These are phyloP conservation scores for Heliothis peltigera DNA, from an alignment of 2,888 invertebrate species.

Conservation along the genomic window DNA sequence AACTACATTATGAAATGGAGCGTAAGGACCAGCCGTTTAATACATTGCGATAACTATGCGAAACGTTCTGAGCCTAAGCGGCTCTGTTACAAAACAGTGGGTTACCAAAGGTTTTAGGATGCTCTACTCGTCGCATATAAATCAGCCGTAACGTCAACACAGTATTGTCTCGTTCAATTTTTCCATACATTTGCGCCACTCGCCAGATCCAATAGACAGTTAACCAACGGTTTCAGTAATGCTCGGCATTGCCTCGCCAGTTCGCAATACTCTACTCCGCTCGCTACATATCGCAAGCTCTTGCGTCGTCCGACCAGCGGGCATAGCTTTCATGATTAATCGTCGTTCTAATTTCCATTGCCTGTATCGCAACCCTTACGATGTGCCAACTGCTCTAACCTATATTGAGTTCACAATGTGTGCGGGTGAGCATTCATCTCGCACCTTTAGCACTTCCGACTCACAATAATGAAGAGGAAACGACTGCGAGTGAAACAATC, in stretches of 20 bases:
- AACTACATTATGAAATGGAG: slow-evolving; percentile 84
- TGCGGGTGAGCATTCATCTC: slow-evolving; percentile 68
- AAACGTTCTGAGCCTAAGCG: slow-evolving; percentile 75
- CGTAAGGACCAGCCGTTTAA: slow-evolving; percentile 79
- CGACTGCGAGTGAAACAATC: slow-evolving; percentile 86
- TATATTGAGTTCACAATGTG: slow-evolving; percentile 37
- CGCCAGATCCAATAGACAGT: slow-evolving; percentile 83
- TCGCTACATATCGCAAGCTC: slow-evolving; percentile 87
- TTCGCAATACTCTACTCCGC: slow-evolving; percentile 81
- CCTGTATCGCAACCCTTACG: slow-evolving; percentile 65
- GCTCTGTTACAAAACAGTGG: slow-evolving; percentile 78
- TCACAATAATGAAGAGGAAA: slow-evolving; percentile 83
- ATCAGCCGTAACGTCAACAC: slow-evolving; percentile 66
- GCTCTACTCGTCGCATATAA: slow-evolving; percentile 72
- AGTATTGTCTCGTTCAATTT: slow-evolving; percentile 76
- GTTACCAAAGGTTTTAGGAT: slow-evolving; percentile 73
- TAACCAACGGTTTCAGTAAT: slow-evolving; percentile 84
- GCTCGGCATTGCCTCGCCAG: slow-evolving; percentile 75
- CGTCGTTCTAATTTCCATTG: slow-evolving; percentile 74
- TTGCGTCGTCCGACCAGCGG: slow-evolving; percentile 78
- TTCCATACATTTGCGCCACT: slow-evolving; percentile 79
- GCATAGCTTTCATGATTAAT: slow-evolving; percentile 82
- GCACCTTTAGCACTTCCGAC: slow-evolving; percentile 82
- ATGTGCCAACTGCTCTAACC: slow-evolving; percentile 55
- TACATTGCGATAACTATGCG: slow-evolving; percentile 75